Conservation (phyloP, 2,113 vertebrate species). For the Mustela lutreola region DNA sequence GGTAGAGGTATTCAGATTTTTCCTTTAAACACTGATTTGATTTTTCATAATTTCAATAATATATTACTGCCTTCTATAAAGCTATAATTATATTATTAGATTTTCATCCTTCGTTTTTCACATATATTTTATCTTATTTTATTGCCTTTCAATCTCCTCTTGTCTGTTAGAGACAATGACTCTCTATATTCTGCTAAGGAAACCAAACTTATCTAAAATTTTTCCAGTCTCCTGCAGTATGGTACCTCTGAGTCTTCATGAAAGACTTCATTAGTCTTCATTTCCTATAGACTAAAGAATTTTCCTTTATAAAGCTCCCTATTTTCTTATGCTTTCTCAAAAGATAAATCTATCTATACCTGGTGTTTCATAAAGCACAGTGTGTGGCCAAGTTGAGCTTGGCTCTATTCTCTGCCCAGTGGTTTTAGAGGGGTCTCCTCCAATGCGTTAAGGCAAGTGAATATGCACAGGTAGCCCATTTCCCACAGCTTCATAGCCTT, state of each 20-base stretch:
- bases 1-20: not conserved
- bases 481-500: not conserved
- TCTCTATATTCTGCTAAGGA: not conserved
- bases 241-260: not conserved
- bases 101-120: not conserved
- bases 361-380: not conserved
- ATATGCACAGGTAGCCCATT: not conserved
- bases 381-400: not conserved
- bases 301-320: not conserved
- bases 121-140: slow-evolving; percentile 7
- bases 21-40: not conserved
- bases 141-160: not conserved
- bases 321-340: not conserved
- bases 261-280: not conserved
- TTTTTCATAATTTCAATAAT: slow-evolving; percentile 21
- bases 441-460: not conserved
- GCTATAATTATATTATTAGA: not conserved
- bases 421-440: not conserved
- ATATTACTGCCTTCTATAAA: not conserved
- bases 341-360: not conserved
- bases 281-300: not conserved
- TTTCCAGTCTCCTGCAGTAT: not conserved
- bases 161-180: not conserved
- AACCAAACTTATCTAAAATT: not conserved
- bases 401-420: not conserved